These are phyloP conservation scores for Emmelina monodactyla DNA, from an alignment of 2,888 invertebrate genomes.

Conservation along the genomic window DNA sequence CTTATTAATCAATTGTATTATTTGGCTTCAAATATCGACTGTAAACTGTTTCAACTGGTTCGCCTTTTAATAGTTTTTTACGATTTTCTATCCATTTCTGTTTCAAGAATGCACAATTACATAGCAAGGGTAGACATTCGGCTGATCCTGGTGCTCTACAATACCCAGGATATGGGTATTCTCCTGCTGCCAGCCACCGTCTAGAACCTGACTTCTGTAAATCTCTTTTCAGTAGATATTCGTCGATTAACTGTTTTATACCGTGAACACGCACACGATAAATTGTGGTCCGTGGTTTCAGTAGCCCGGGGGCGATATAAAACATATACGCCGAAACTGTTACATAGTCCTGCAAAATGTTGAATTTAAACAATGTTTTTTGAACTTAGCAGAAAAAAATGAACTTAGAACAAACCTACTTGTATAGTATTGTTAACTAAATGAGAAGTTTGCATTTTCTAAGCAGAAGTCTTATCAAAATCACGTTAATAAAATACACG, in stretches of 20 bases:
- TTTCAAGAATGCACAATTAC: slow-evolving; percentile 34
- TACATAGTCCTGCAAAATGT: slow-evolving; percentile 29
- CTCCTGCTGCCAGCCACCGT: slow-evolving; percentile 33
- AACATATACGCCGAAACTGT: slow-evolving; percentile 30
- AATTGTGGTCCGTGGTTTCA: slow-evolving; percentile 23
- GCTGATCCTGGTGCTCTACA: slow-evolving; percentile 39
- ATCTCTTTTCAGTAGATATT: neutral
- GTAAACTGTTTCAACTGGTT: too few species aligned
- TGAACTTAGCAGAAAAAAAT: too few species aligned
- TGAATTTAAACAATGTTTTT: too few species aligned
- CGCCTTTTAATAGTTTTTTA: too few species aligned
- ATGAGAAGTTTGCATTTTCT: too few species aligned
- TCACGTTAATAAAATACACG: too few species aligned
- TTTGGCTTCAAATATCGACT: too few species aligned
- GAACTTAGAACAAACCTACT: too few species aligned
- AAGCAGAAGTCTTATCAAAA: too few species aligned
- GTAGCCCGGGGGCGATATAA: slow-evolving; percentile 33
- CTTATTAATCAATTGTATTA: too few species aligned
- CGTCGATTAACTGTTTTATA: slow-evolving; percentile 18
- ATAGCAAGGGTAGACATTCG: slow-evolving; percentile 31
- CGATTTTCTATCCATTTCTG: slow-evolving; percentile 24
- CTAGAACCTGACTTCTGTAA: slow-evolving; percentile 19
- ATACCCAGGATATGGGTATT: slow-evolving; percentile 48
- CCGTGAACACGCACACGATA: slow-evolving; percentile 20
- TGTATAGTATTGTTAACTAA: too few species aligned